Conservation (phyloP, 1,140 invertebrate genomes). For the Tachypleus tridentatus region DNA sequence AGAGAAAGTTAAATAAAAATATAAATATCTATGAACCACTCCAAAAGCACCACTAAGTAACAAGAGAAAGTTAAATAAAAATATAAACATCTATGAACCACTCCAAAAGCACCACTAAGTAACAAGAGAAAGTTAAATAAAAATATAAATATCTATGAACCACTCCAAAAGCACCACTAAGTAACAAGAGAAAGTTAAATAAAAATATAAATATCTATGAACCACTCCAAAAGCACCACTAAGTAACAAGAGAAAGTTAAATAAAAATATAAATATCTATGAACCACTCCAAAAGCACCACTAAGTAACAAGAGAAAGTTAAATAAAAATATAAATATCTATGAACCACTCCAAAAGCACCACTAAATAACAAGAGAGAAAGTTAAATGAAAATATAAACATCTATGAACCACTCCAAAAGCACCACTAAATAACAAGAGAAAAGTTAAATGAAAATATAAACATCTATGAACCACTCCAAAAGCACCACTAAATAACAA, state of each 20-base stretch:
- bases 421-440: slow-evolving; percentile 50
- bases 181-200: background rate
- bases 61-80: background rate
- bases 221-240: slow-evolving; percentile 95
- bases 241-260: background rate
- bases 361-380: slow-evolving; percentile 32
- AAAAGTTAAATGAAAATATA: background rate
- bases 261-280: slow-evolving; percentile 47
- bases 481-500: slow-evolving; percentile 62
- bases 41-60: slow-evolving; percentile 76
- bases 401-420: slow-evolving; percentile 96
- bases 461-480: slow-evolving; percentile 92
- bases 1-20: background rate
- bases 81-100: slow-evolving; percentile 75
- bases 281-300: slow-evolving; percentile 97
- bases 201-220: slow-evolving; percentile 51
- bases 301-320: slow-evolving; percentile 1
- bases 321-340: slow-evolving; percentile 40
- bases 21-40: slow-evolving; percentile 75
- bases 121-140: background rate
- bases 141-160: slow-evolving; percentile 62
- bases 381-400: slow-evolving; percentile 29
- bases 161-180: slow-evolving; percentile 85
- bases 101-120: slow-evolving; percentile 79
- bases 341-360: slow-evolving; percentile 97